phyloP scores from a whole-genome alignment of 2,888 invertebrate genomes.

The Caenorhabditis sp. region DNA sequence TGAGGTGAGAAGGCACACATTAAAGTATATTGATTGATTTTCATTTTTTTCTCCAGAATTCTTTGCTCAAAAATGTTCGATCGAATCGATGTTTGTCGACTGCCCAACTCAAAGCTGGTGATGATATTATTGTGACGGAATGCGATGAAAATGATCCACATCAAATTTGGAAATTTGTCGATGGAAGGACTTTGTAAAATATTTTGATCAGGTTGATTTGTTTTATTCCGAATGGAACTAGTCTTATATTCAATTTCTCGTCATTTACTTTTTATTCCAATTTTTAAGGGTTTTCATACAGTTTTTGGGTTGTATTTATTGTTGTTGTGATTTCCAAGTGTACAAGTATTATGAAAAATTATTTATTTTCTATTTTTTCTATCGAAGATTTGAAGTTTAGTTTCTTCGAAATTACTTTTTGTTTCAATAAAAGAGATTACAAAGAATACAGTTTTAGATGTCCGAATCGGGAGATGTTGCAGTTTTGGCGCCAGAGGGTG shows the following conservation, averaged over 20 bases:
- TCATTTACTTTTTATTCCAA: background rate
- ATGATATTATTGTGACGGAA: slow-evolving; percentile 65
- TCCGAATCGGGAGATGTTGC: slow-evolving; percentile 26
- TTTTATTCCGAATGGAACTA: background rate
- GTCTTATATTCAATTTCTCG: background rate
- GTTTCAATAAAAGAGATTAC: too few relatives aligned
- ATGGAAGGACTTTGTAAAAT: slow-evolving; percentile 15
- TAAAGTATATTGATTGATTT: background rate
- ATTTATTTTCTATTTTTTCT: too few relatives aligned
- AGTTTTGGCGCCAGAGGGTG: slow-evolving; percentile 46
- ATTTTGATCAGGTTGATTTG: background rate
- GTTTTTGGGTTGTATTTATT: slow-evolving; percentile 3
- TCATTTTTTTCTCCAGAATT: slow-evolving; percentile 39
- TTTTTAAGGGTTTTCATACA: background rate
- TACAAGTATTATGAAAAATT: too few relatives aligned
- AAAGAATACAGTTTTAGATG: slow-evolving; percentile 5
- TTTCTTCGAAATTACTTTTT: background rate
- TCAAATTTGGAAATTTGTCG: slow-evolving; percentile 46
- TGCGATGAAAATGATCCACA: slow-evolving; percentile 44
- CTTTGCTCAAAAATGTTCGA: slow-evolving; percentile 68
- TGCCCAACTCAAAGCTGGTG: slow-evolving; percentile 68
- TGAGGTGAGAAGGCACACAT: slow-evolving; percentile 55
- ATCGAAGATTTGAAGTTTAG: background rate
- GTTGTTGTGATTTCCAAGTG: slow-evolving; percentile 5
- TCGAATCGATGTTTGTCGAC: slow-evolving; percentile 72